Conservation (phyloP, 1,140 invertebrate species). For the Drosophila pseudoobscura region DNA sequence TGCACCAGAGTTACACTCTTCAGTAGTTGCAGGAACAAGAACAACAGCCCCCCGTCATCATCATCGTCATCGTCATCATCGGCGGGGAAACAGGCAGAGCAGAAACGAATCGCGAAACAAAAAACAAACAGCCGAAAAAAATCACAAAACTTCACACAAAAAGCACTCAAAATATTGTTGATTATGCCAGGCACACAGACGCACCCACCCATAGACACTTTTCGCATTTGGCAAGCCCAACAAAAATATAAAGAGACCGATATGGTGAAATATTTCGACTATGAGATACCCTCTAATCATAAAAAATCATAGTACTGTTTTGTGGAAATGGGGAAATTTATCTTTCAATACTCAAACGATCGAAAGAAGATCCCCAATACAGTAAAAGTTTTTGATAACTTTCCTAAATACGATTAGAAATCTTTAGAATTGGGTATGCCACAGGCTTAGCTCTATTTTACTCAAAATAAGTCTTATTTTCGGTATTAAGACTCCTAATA, state of each 20-base stretch:
- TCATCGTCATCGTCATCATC: conserved; percentile 37
- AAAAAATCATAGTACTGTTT: too few relatives aligned
- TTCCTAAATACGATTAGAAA: too few relatives aligned
- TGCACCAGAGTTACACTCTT: conserved; percentile 32
- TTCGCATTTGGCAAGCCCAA: background rate
- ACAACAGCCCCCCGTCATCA: conserved; percentile 37
- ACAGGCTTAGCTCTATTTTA: too few relatives aligned
- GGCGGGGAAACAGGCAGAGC: conserved; percentile 21
- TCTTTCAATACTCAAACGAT: too few relatives aligned
- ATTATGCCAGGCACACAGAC: conserved; percentile 56
- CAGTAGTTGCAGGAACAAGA: conserved; percentile 25
- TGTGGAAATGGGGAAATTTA: too few relatives aligned
- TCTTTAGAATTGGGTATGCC: too few relatives aligned
- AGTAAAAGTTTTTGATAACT: too few relatives aligned
- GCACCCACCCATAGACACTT: conserved; percentile 11
- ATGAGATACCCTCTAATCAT: too few relatives aligned
- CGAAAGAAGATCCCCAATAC: too few relatives aligned
- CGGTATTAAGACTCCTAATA: too few relatives aligned
- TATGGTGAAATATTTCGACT: background rate
- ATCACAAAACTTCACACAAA: conserved; percentile 71
- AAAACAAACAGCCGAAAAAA: conserved; percentile 48
- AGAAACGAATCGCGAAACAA: conserved; percentile 38
- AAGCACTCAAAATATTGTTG: conserved; percentile 80
- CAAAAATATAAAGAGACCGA: background rate
- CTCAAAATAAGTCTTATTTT: too few relatives aligned